A percentile compares a stretch with the other conserved stretches of the same genome.
Evolutionary conservation across 2,113 vertebrate genomes (phyloP).

Genomic region (Oryzias melastigma): DNA sequence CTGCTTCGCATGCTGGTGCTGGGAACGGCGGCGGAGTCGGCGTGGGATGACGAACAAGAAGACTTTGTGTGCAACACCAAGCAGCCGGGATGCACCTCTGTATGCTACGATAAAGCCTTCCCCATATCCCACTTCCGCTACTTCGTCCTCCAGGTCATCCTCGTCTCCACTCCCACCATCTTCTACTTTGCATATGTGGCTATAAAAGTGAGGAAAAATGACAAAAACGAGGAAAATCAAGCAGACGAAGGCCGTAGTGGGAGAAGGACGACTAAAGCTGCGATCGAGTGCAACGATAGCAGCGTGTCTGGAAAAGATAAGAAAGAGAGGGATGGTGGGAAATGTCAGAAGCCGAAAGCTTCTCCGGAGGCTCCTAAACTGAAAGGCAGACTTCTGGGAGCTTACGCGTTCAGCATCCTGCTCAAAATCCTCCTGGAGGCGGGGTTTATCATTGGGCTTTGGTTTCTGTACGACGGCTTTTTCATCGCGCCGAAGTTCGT

Average conservation of each 20-base stretch:
- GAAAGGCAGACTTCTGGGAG: constrained; percentile 84
- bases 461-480: constrained; percentile 90
- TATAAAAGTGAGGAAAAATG: constrained; percentile 72
- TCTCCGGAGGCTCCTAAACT: constrained; percentile 48
- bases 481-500: constrained; percentile 81
- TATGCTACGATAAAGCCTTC: constrained; percentile 94
- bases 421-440: constrained; percentile 87
- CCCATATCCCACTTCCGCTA: constrained; percentile 97
- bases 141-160: constrained; percentile 96
- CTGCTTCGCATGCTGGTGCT: constrained; percentile 95
- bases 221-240: constrained; percentile 44
- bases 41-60: constrained; percentile 94
- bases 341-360: constrained; percentile 4
- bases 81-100: constrained; percentile 89
- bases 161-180: constrained; percentile 92
- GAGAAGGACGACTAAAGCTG: constrained; percentile 47
- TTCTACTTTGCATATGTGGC: constrained; percentile 92
- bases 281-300: constrained; percentile 13
- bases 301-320: constrained; percentile 61
- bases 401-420: constrained; percentile 84
- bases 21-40: constrained; percentile 87
- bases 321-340: constrained; percentile 18
- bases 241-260: constrained; percentile 28
- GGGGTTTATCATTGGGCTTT: constrained; percentile 87
- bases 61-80: constrained; percentile 92